These are phyloP conservation scores for Pasiphila rectangulata DNA, from an alignment of 2,888 invertebrate species.

Conservation along the genomic window DNA sequence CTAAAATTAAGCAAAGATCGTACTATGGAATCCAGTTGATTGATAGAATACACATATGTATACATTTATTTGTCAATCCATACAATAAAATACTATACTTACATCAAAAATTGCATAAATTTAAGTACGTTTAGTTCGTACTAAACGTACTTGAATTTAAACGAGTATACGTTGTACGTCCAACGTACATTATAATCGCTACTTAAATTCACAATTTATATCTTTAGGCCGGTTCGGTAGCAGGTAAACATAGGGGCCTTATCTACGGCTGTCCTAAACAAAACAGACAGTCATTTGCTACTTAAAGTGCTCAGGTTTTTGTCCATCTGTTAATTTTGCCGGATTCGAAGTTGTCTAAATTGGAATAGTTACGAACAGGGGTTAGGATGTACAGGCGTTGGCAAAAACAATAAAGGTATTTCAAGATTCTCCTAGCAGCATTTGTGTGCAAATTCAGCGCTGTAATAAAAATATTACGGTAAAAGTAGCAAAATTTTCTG, in stretches of 20 bases:
- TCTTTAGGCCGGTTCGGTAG: neutral
- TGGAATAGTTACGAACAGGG: constrained; percentile 23
- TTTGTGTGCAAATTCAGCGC: neutral
- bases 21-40: too few species aligned
- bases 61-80: too few species aligned
- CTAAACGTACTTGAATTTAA: too few species aligned
- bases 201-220: too few species aligned
- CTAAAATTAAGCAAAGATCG: too few species aligned
- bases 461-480: neutral
- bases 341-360: constrained; percentile 28
- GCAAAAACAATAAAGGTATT: neutral
- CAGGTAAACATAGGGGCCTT: constrained; percentile 2
- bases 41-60: too few species aligned
- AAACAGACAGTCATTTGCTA: constrained; percentile 16
- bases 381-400: constrained; percentile 10
- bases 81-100: too few species aligned
- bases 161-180: too few species aligned
- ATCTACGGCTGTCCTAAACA: constrained; percentile 14
- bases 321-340: constrained; percentile 30
- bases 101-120: too few species aligned
- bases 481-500: neutral
- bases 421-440: neutral
- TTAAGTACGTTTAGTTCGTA: too few species aligned
- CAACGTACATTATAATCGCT: too few species aligned
- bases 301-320: constrained; percentile 30